Conservation (phyloP, 2,888 invertebrate species). For the Trichogramma evanescens region DNA sequence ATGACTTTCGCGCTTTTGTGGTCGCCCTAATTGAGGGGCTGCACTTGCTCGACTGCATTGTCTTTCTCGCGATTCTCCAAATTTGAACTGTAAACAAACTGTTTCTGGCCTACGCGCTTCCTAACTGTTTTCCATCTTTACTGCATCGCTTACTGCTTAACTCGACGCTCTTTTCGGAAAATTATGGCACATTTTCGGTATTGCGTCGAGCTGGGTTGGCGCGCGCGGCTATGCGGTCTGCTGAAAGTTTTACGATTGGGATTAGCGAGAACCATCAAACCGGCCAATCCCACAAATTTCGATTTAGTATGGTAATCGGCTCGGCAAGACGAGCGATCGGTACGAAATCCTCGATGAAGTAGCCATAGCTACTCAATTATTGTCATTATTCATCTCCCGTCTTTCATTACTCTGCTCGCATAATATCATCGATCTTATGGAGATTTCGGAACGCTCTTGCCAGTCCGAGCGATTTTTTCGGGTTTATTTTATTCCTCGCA, state of each 20-base stretch:
- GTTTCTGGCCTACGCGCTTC: constrained; percentile 28
- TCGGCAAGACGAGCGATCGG: too few relatives aligned
- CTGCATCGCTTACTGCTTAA: too few relatives aligned
- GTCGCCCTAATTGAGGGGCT: too few relatives aligned
- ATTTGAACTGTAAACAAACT: constrained; percentile 30
- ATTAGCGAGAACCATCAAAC: constrained; percentile 20
- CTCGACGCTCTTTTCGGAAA: not conserved
- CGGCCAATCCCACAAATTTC: too few relatives aligned
- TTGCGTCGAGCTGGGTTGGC: not conserved
- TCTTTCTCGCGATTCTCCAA: constrained; percentile 22
- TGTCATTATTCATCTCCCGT: constrained; percentile 13
- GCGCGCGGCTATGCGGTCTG: not conserved
- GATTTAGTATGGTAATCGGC: too few relatives aligned
- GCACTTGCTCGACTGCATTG: too few relatives aligned
- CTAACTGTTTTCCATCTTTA: too few relatives aligned
- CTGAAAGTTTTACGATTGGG: constrained; percentile 3
- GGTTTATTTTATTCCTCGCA: too few relatives aligned
- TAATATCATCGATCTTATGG: too few relatives aligned
- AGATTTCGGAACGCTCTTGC: too few relatives aligned
- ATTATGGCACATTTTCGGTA: not conserved
- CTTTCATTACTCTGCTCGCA: constrained; percentile 1
- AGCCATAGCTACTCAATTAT: constrained; percentile 15
- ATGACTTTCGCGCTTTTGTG: constrained; percentile 31
- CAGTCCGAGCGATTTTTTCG: too few relatives aligned
- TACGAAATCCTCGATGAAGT: not conserved